Evolutionary conservation across 2,113 vertebrate species (phyloP).

Genomic region (Sinocyclocheilus maitianheensis): DNA sequence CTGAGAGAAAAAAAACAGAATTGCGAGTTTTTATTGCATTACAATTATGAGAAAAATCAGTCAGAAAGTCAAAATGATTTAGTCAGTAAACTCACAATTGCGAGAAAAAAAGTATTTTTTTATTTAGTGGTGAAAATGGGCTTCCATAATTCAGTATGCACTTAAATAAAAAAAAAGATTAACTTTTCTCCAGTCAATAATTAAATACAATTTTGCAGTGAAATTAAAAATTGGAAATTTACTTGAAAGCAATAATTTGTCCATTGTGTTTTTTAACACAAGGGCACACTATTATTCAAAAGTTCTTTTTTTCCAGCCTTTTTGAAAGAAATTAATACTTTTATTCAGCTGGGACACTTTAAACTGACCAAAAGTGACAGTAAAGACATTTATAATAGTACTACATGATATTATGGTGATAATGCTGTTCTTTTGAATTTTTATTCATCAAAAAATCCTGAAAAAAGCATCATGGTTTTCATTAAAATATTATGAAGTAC

Average conservation of each 20-base stretch:
- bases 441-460: background rate
- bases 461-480: background rate
- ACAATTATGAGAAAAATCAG: background rate
- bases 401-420: background rate
- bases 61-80: background rate
- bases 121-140: no score
- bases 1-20: no score
- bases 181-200: background rate
- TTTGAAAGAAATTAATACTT: background rate
- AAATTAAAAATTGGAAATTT: background rate
- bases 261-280: background rate
- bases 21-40: no score
- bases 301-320: background rate
- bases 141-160: background rate
- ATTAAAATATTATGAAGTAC: background rate
- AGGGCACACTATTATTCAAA: no score
- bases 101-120: background rate
- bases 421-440: background rate
- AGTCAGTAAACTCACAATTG: background rate
- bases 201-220: background rate
- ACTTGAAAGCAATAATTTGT: background rate
- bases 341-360: background rate
- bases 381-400: background rate
- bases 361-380: background rate
- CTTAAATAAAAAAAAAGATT: background rate